Percentiles rank a stretch among this genome's conserved stretches.
Evolutionary conservation across 2,113 vertebrate species (phyloP).

Genomic region (Lophura nycthemera): DNA sequence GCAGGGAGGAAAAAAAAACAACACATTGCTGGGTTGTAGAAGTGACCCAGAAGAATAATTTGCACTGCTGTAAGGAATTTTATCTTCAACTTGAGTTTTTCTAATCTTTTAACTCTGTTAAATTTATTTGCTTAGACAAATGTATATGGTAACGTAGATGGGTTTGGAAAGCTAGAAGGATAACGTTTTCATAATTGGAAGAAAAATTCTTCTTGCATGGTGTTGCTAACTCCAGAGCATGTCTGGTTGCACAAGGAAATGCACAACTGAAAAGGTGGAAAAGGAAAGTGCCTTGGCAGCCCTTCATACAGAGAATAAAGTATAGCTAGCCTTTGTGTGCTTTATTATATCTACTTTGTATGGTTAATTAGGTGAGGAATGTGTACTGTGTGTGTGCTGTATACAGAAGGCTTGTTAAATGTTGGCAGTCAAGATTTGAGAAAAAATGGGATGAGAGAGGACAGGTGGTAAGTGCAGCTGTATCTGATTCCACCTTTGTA

Average conservation of each 20-base stretch:
- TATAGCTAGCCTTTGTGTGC: background rate
- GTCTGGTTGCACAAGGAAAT: background rate
- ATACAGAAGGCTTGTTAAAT: background rate
- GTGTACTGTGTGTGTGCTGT: background rate
- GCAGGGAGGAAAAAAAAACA: background rate
- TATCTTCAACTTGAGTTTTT: background rate
- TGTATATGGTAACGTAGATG: background rate
- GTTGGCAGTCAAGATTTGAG: background rate
- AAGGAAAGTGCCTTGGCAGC: background rate
- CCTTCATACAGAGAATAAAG: background rate
- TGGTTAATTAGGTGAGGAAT: background rate
- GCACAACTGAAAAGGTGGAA: fast-evolving
- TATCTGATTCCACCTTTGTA: conserved; percentile 34
- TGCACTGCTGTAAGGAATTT: background rate
- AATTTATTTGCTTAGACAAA: background rate
- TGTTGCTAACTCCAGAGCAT: background rate
- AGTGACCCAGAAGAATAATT: background rate
- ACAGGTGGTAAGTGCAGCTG: background rate
- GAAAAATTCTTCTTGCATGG: background rate
- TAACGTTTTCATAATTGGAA: background rate
- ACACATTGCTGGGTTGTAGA: background rate
- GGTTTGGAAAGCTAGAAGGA: background rate
- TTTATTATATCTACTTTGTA: background rate
- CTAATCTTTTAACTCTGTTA: background rate
- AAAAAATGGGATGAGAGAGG: background rate